phyloP scores from a whole-genome alignment of 2,797 vertebrate genomes.

The Sternotherus odoratus region DNA sequence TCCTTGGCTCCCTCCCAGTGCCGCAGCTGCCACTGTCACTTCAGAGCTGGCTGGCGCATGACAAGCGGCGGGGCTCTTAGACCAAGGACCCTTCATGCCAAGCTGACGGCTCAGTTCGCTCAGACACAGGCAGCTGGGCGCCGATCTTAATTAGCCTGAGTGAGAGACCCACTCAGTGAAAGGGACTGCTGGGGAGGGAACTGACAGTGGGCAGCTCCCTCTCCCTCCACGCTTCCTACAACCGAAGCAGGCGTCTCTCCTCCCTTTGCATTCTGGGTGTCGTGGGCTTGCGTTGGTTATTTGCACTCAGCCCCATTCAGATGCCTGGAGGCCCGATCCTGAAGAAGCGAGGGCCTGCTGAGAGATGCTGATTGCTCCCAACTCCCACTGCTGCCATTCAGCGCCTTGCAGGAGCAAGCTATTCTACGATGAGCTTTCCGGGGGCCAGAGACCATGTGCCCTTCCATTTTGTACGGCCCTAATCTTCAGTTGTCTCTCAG shows the following conservation, averaged over 20 bases:
- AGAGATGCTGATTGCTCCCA: background rate
- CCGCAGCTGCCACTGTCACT: background rate
- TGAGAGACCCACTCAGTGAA: background rate
- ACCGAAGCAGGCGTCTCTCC: background rate
- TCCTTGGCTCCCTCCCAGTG: background rate
- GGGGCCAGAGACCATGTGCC: background rate
- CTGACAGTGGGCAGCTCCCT: background rate
- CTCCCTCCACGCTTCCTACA: background rate
- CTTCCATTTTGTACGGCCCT: background rate
- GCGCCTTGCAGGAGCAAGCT: background rate
- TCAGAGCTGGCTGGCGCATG: background rate
- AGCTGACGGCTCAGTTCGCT: fast-evolving
- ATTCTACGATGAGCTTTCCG: background rate
- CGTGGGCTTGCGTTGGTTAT: background rate
- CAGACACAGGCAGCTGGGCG: background rate
- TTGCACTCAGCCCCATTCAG: background rate
- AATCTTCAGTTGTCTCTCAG: background rate
- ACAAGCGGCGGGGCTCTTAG: background rate
- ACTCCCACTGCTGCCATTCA: background rate
- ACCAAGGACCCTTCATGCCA: background rate
- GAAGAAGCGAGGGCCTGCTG: background rate
- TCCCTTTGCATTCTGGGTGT: fast-evolving
- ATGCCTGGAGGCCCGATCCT: background rate
- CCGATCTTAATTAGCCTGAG: background rate
- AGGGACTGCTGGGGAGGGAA: background rate